Conservation (phyloP, 2,113 vertebrate genomes). For the Lepus timidus region DNA sequence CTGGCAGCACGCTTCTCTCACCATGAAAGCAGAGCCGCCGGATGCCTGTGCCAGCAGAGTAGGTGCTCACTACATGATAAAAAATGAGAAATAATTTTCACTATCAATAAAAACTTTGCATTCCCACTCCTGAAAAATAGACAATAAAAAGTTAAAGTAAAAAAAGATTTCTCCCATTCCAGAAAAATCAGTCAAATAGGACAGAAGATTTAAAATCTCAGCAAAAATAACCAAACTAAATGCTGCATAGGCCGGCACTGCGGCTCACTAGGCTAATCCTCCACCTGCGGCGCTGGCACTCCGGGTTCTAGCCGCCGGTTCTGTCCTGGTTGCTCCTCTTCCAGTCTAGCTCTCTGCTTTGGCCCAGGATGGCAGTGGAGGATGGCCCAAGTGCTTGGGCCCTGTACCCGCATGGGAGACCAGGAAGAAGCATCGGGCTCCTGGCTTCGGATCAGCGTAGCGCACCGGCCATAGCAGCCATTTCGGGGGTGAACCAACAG, state of each 20-base stretch:
- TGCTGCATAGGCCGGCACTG: neutral
- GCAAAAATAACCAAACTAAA: neutral
- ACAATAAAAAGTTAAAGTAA: neutral
- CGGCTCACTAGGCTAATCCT: too few relatives aligned
- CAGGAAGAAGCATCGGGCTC: too few relatives aligned
- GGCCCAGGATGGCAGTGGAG: too few relatives aligned
- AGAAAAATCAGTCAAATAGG: neutral
- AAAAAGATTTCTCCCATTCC: neutral
- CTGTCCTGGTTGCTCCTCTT: too few relatives aligned
- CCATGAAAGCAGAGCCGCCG: rapidly evolving
- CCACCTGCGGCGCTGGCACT: too few relatives aligned
- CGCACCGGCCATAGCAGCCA: too few relatives aligned
- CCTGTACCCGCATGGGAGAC: too few relatives aligned
- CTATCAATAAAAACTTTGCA: neutral
- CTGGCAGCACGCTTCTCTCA: neutral
- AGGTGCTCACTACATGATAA: neutral
- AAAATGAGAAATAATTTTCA: neutral
- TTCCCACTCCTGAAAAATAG: neutral
- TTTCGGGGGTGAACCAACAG: too few relatives aligned
- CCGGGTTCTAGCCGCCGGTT: too few relatives aligned
- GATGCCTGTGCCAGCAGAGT: rapidly evolving
- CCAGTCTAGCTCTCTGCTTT: too few relatives aligned
- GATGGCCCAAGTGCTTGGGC: too few relatives aligned
- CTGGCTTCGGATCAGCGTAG: too few relatives aligned
- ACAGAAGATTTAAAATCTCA: conserved; percentile 21